Evolutionary conservation across 2,888 invertebrate species (phyloP).

Genomic region (Tricholauxania praeusta): DNA sequence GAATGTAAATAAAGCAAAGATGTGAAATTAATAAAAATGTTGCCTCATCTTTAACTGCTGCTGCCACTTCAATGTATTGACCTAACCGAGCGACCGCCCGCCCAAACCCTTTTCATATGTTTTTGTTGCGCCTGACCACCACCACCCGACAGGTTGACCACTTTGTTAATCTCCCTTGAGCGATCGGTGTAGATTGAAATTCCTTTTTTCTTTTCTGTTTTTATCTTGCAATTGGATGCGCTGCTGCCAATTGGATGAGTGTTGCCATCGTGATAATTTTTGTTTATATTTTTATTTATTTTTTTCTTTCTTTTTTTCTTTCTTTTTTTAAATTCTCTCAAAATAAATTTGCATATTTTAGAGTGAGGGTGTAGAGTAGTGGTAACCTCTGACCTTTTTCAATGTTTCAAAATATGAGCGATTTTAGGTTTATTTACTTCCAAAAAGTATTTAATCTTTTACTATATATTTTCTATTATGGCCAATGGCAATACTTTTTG

Average conservation of each 20-base stretch:
- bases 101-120: background rate
- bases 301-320: too few species aligned
- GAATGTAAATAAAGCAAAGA: constrained; percentile 16
- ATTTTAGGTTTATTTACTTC: too few species aligned
- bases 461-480: too few species aligned
- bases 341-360: too few species aligned
- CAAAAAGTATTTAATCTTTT: too few species aligned
- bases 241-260: constrained; percentile 7
- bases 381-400: too few species aligned
- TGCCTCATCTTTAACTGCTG: constrained; percentile 8
- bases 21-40: constrained; percentile 19
- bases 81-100: background rate
- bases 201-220: background rate
- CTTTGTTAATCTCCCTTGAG: constrained; percentile 6
- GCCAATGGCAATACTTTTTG: too few species aligned
- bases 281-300: too few species aligned
- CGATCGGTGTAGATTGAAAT: background rate
- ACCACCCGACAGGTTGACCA: background rate
- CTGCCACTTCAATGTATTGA: background rate
- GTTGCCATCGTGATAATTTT: background rate
- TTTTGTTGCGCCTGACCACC: background rate
- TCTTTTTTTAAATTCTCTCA: too few species aligned
- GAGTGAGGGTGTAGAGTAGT: too few species aligned
- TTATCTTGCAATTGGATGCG: constrained; percentile 16
- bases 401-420: too few species aligned